Evolutionary conservation across 2,113 vertebrate species (phyloP), one percentile per base, ranked within the genome.

Genomic region (Ahaetulla prasina): DNA sequence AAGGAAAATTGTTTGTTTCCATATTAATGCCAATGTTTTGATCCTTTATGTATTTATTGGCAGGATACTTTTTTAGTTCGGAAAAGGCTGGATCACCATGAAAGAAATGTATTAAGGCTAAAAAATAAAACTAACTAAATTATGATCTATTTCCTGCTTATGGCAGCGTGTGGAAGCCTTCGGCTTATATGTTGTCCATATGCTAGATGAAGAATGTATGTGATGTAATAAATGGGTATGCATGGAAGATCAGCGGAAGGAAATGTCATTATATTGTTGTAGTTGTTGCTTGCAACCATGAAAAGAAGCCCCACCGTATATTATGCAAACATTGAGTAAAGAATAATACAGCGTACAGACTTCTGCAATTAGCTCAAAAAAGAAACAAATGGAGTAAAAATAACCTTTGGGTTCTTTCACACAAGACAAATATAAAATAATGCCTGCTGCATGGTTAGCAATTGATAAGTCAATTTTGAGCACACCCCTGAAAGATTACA

Each of bases 251-350:
- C 74, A 93, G 53, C 80, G 80, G 80, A 91, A 89, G 74, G 68
- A 91, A 91, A 68, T 85, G 49, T 63, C 52, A 52, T 54, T 60
- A 89, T 68, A 85, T 85, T 89, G 45, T 63, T 88, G 50, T 84
- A 60, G 45, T 91, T 89, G 47, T 89, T 89, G 47, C 87, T 45
- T 91, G 53, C 49, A 63, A 85, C 54, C 45, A 91, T 93, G 68
- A 88, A 60, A 53, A 91, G 52, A 54, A 22, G 80, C 63, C 47
- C 27, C 85, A 27, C 1, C 74, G 50, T 43, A 53, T 63, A 54
- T 23, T 57, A 45, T 25, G 8, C 23, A 74, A 25, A 39, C 8
- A 25, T 80, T 47, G 25, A 3, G 74, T 12, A 50, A 50, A 52
- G 43, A 55, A 87, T 45, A 63, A 90, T 35, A 45, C 10, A 68